These are phyloP conservation scores for Atta texana DNA, from an alignment of 1,140 invertebrate species.

Conservation along the genomic window DNA sequence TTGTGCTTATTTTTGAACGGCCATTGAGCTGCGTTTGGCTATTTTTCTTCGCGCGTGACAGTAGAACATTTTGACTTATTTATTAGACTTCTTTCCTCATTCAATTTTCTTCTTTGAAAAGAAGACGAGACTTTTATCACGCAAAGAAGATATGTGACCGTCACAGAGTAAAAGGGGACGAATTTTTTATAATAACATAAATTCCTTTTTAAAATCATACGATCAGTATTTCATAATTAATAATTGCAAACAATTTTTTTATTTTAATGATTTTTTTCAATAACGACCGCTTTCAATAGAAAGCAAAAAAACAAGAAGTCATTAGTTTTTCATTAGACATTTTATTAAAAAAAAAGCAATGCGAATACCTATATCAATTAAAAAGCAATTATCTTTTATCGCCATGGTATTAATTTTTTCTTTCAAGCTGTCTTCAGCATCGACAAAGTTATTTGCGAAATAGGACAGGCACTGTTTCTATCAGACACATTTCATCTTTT, in stretches of 20 bases:
- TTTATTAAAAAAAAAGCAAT: neutral
- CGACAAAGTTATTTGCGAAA: slow-evolving; percentile 43
- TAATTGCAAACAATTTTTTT: neutral
- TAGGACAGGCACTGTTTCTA: neutral
- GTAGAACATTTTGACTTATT: slow-evolving; percentile 66
- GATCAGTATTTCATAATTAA: slow-evolving; percentile 33
- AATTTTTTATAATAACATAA: neutral
- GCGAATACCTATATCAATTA: neutral
- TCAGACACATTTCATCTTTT: slow-evolving; percentile 38
- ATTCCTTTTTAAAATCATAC: neutral
- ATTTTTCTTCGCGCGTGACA: slow-evolving; percentile 65
- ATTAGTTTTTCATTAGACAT: slow-evolving; percentile 10
- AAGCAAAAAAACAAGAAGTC: neutral
- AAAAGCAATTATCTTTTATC: slow-evolving; percentile 11
- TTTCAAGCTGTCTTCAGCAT: neutral
- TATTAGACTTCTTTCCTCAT: slow-evolving; percentile 54
- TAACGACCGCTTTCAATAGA: neutral
- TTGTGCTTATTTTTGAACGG: slow-evolving; percentile 43
- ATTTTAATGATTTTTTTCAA: neutral
- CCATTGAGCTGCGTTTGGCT: slow-evolving; percentile 43
- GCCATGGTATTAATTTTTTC: slow-evolving; percentile 8
- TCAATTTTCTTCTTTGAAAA: slow-evolving; percentile 14
- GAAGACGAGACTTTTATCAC: neutral
- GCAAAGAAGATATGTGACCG: neutral
- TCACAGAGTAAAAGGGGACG: neutral